These are phyloP conservation scores for Holothuria glaberrima DNA, from an alignment of 35 echinoderm and acorn worm species.

Conservation along the genomic window DNA sequence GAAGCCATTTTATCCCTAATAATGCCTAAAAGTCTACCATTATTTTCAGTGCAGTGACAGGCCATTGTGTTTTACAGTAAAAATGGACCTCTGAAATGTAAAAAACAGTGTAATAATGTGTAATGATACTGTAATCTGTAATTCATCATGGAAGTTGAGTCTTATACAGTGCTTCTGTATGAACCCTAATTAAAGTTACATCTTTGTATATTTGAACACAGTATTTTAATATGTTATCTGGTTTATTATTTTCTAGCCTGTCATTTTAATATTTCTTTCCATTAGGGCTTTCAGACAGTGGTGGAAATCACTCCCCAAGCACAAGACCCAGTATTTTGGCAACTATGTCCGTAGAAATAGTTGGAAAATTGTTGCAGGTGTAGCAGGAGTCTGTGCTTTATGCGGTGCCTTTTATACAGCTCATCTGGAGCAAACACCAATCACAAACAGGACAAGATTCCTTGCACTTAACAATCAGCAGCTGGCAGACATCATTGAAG, in stretches of 20 bases:
- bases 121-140: background rate
- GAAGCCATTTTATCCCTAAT: no score
- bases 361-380: slow-evolving; percentile 60
- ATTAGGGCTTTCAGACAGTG: slow-evolving; percentile 87
- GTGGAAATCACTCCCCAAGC: slow-evolving; percentile 75
- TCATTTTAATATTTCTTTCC: background rate
- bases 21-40: no score
- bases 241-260: background rate
- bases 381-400: slow-evolving; percentile 49
- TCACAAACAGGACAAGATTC: slow-evolving; percentile 84
- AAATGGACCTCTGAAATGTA: no score
- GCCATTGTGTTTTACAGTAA: no score
- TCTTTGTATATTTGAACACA: background rate
- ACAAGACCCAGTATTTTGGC: slow-evolving; percentile 53
- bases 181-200: background rate
- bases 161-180: background rate
- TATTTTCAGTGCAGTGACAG: no score
- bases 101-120: no score
- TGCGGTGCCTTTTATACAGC: slow-evolving; percentile 51
- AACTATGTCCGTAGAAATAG: slow-evolving; percentile 61
- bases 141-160: background rate
- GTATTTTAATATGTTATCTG: background rate
- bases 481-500: slow-evolving; percentile 70
- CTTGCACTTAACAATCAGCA: slow-evolving; percentile 82
- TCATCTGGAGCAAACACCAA: slow-evolving; percentile 79